A percentile compares a stretch with the other conserved stretches of the same genome.
These are phyloP conservation scores for Neodiprion fabricii DNA, from an alignment of 1,140 invertebrate species.

Conservation along the genomic window DNA sequence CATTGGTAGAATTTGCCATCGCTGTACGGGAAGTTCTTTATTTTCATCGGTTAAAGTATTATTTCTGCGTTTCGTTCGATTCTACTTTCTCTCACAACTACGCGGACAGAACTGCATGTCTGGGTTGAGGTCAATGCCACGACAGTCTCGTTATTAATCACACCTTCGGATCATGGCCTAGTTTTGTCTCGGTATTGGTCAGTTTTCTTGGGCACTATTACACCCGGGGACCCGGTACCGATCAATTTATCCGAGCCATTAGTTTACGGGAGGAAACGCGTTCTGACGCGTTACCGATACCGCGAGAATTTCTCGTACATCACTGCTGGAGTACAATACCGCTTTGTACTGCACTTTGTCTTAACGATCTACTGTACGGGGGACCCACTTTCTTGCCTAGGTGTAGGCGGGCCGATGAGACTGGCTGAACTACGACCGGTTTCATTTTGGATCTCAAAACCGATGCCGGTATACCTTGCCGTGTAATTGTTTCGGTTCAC, in stretches of 20 bases:
- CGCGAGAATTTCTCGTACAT: conserved; percentile 18
- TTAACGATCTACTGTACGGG: too few relatives aligned
- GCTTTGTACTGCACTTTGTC: conserved; percentile 22
- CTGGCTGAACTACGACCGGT: background rate
- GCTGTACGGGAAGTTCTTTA: too few relatives aligned
- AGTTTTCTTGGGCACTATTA: conserved; percentile 32
- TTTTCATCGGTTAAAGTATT: too few relatives aligned
- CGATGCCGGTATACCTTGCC: too few relatives aligned
- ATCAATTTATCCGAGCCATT: conserved; percentile 41
- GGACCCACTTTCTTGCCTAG: background rate
- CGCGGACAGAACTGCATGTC: too few relatives aligned
- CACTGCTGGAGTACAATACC: background rate
- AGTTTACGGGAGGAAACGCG: conserved; percentile 25
- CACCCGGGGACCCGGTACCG: background rate
- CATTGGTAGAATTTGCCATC: too few relatives aligned
- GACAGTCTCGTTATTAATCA: conserved; percentile 35
- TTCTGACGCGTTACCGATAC: conserved; percentile 29
- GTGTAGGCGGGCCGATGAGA: background rate
- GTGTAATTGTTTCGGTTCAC: too few relatives aligned
- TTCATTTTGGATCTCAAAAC: background rate
- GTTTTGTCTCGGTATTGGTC: conserved; percentile 34
- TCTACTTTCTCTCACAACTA: too few relatives aligned
- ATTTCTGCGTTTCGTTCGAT: too few relatives aligned
- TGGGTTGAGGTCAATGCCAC: too few relatives aligned
- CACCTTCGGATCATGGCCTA: conserved; percentile 28